Conservation (phyloP, 2,113 vertebrate genomes). For the Eptesicus fuscus region DNA sequence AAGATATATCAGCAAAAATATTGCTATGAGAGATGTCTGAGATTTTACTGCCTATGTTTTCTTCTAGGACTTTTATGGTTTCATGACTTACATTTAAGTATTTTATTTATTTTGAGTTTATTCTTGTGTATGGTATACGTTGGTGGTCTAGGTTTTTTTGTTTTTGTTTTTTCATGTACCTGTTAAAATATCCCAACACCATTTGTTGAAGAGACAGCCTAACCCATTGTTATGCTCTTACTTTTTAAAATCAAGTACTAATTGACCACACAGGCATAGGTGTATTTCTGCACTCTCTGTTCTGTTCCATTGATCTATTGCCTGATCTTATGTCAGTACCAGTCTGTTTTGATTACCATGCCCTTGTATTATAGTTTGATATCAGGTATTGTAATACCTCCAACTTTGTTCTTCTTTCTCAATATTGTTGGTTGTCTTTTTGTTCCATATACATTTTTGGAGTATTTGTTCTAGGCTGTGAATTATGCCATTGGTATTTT, state of each 20-base stretch:
- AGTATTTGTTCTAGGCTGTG: neutral
- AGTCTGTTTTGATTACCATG: neutral
- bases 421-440: neutral
- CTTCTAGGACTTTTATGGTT: neutral
- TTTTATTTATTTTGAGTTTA: neutral
- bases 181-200: neutral
- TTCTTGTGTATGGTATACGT: neutral
- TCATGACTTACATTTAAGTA: neutral
- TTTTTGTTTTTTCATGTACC: neutral
- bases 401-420: neutral
- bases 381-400: neutral
- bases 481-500: neutral
- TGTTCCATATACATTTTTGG: neutral
- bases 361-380: neutral
- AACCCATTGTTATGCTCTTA: neutral
- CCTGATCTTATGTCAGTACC: neutral
- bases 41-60: neutral
- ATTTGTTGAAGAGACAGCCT: neutral
- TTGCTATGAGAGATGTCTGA: neutral
- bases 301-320: neutral
- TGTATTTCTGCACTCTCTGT: neutral
- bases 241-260: neutral
- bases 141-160: neutral
- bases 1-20: neutral
- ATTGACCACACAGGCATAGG: neutral